Conservation (phyloP, 2,888 invertebrate species). For the Tupiocoris notatus region DNA sequence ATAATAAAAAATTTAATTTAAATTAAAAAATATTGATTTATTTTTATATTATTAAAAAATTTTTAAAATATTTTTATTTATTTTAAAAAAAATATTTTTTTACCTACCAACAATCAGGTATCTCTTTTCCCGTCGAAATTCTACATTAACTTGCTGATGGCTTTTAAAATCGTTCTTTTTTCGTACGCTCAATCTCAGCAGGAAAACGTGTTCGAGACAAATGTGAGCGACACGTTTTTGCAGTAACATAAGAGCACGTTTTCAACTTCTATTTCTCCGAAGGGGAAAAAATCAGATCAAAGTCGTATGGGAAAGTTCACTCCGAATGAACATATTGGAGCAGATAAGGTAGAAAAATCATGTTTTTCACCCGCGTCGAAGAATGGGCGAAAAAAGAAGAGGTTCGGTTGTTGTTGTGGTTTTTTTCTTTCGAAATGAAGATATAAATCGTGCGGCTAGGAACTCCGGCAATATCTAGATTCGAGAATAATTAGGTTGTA, state of each 20-base stretch:
- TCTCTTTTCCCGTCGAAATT: no score
- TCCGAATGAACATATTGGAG: constrained; percentile 1
- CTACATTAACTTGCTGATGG: no score
- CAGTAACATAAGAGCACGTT: background rate
- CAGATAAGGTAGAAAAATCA: constrained; percentile 1
- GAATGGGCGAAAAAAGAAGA: background rate
- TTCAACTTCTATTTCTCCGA: background rate
- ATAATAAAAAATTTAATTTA: no score
- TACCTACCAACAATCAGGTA: no score
- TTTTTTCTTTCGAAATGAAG: background rate
- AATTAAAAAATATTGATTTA: no score
- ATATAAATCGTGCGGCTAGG: constrained; percentile 2
- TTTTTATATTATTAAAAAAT: no score
- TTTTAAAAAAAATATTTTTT: no score
- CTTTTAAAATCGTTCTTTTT: no score
- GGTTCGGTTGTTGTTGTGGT: no score
- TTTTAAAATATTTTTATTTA: no score
- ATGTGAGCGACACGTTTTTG: background rate
- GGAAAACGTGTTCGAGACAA: background rate
- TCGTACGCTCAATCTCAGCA: no score
- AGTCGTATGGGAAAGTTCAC: constrained; percentile 4
- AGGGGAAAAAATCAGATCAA: background rate
- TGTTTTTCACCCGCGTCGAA: background rate
- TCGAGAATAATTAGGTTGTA: background rate
- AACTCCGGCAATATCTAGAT: background rate